These are phyloP conservation scores for Drosophila anomalata DNA, from an alignment of 2,888 invertebrate genomes.

Conservation along the genomic window DNA sequence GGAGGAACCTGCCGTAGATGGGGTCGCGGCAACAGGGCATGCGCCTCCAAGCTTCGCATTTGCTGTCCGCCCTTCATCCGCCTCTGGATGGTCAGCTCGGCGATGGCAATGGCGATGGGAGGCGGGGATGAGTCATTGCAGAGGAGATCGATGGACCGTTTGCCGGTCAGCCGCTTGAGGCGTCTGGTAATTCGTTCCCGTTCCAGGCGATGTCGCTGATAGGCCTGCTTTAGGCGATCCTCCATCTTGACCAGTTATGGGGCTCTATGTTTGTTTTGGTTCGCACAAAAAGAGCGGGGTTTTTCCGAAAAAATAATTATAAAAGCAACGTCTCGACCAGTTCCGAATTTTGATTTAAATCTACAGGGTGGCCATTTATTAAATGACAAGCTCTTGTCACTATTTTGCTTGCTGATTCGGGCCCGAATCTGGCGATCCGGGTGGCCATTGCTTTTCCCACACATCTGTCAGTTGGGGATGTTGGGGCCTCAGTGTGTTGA, in stretches of 20 bases:
- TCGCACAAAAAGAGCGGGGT: not conserved
- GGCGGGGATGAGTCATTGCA: not conserved
- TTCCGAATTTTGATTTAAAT: slow-evolving; percentile 3
- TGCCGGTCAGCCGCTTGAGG: slow-evolving; percentile 17
- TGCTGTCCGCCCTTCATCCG: slow-evolving; percentile 2
- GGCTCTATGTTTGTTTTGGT: not conserved
- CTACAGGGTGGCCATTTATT: not conserved
- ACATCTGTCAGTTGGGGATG: not conserved
- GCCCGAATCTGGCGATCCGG: not conserved
- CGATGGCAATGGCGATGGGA: not conserved
- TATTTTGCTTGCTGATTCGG: not conserved
- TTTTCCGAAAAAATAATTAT: not conserved
- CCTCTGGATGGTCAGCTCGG: not conserved
- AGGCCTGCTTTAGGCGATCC: slow-evolving; percentile 4
- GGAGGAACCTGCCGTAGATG: not conserved
- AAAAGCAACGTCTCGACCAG: not conserved
- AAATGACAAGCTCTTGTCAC: not conserved
- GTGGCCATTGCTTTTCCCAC: not conserved
- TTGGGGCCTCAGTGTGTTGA: not conserved
- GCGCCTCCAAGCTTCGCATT: not conserved
- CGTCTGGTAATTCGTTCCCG: not conserved
- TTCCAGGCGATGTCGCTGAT: not conserved
- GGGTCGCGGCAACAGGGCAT: not conserved
- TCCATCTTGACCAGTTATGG: not conserved
- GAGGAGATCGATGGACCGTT: slow-evolving; percentile 15